These are phyloP conservation scores for Ennomos fuscantarius DNA, from an alignment of 2,888 invertebrate species.

Conservation along the genomic window DNA sequence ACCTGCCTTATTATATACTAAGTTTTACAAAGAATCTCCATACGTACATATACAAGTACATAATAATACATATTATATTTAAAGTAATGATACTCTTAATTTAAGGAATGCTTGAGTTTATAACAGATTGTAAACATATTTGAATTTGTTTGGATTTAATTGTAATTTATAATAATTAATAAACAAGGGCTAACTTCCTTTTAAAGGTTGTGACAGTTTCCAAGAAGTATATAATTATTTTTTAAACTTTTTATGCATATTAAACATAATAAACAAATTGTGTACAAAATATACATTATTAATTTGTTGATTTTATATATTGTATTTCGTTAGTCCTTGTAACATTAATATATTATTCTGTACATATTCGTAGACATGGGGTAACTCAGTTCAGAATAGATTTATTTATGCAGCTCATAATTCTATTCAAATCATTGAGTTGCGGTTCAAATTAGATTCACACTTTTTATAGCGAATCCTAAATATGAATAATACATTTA, in stretches of 20 bases:
- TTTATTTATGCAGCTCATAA: too few relatives aligned
- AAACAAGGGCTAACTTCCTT: background rate
- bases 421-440: too few relatives aligned
- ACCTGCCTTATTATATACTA: background rate
- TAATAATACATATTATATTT: too few relatives aligned
- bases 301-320: background rate
- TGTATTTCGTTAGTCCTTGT: conserved; percentile 2
- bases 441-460: too few relatives aligned
- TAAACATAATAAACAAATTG: too few relatives aligned
- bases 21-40: background rate
- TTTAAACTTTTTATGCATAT: too few relatives aligned
- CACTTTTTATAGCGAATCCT: too few relatives aligned
- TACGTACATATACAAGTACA: too few relatives aligned
- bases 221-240: too few relatives aligned
- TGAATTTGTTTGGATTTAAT: conserved; percentile 8
- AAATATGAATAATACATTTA: too few relatives aligned
- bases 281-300: background rate
- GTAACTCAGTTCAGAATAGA: too few relatives aligned
- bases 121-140: conserved; percentile 5
- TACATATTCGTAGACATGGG: conserved; percentile 23
- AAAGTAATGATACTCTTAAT: too few relatives aligned
- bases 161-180: background rate
- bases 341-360: conserved; percentile 6
- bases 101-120: background rate
- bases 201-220: background rate